Conservation (phyloP, 2,113 vertebrate genomes). For the Piprites chloris region DNA sequence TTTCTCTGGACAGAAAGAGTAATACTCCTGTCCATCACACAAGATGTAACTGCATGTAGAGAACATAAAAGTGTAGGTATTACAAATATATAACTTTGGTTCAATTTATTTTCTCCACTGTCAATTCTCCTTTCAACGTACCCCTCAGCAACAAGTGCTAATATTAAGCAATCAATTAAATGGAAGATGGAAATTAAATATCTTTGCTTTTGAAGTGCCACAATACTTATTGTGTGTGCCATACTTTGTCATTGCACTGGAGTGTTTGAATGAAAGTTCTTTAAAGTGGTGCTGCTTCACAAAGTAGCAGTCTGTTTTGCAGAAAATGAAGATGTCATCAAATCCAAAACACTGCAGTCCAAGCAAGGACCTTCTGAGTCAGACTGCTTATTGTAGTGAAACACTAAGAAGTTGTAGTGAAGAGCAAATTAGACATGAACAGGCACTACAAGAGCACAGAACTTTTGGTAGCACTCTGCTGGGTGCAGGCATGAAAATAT, state of each 20-base stretch:
- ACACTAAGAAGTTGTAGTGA: background rate
- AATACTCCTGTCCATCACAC: slow-evolving; percentile 45
- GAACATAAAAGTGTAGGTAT: slow-evolving; percentile 13
- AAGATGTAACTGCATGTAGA: background rate
- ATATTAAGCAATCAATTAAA: background rate
- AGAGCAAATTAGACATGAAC: background rate
- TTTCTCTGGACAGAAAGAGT: slow-evolving; percentile 8
- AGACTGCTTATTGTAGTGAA: background rate
- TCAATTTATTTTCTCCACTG: background rate
- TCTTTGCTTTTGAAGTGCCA: background rate
- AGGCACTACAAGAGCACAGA: background rate
- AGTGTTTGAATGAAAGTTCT: background rate
- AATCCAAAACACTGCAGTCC: background rate
- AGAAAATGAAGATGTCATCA: background rate
- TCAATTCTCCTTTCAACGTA: background rate
- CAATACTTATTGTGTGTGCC: background rate
- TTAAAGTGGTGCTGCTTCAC: background rate
- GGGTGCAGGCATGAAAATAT: background rate
- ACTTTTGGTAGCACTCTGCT: background rate
- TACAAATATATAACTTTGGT: background rate
- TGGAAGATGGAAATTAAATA: background rate
- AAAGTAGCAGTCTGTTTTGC: background rate
- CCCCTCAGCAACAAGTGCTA: background rate
- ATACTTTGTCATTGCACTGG: background rate
- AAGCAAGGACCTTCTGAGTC: background rate